A percentile compares a stretch with the other conserved stretches of the same genome.
phyloP scores from a whole-genome alignment of 1,140 invertebrate genomes.

The Epicauta chinensis region DNA sequence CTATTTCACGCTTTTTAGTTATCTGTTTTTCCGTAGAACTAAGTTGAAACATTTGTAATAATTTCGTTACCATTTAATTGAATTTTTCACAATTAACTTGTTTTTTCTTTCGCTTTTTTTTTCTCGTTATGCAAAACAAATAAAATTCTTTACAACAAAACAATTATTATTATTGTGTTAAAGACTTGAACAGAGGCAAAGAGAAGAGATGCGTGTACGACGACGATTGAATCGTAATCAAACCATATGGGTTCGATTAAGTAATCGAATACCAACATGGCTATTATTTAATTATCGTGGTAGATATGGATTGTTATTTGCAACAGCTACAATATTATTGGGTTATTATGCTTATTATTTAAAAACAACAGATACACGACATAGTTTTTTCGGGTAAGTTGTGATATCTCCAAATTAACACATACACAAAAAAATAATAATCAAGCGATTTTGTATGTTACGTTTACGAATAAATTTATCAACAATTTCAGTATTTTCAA shows the following conservation, averaged over 20 bases:
- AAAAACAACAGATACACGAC: constrained; percentile 39
- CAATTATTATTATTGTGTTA: constrained; percentile 8
- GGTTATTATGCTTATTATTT: constrained; percentile 48
- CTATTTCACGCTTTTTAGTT: constrained; percentile 1
- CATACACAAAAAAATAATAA: too few species aligned
- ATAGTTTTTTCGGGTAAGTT: constrained; percentile 31
- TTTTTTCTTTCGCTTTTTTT: constrained; percentile 1
- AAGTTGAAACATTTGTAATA: constrained; percentile 24
- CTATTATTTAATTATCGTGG: constrained; percentile 35
- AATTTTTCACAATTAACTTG: neutral
- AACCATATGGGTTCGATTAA: constrained; percentile 32
- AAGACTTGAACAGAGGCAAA: constrained; percentile 48
- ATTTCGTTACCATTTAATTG: neutral
- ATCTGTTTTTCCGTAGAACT: constrained; percentile 20
- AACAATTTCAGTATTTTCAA: constrained; percentile 32
- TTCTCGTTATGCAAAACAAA: neutral
- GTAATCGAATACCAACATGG: constrained; percentile 34
- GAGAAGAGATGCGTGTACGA: constrained; percentile 45
- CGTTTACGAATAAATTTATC: too few species aligned
- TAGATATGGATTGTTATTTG: constrained; percentile 44
- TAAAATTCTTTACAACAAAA: neutral
- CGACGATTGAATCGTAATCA: constrained; percentile 36
- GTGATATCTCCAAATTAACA: too few species aligned
- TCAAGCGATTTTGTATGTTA: too few species aligned
- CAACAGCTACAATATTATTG: constrained; percentile 48